Base-by-base conservation (phyloP, 2,113 vertebrate genomes). In the Sterna hirundo region DNA sequence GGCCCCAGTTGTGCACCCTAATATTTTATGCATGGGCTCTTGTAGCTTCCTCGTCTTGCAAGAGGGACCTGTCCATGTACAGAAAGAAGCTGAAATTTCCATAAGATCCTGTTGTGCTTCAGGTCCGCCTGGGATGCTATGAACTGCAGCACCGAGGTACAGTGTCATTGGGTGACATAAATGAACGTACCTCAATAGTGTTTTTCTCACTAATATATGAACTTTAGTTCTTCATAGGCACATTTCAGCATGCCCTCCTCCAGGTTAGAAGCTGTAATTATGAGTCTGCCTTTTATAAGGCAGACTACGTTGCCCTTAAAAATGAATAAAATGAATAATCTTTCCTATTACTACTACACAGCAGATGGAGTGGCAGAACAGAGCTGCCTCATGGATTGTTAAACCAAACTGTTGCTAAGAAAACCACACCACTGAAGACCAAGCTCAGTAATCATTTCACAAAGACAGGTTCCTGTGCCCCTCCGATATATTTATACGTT, bases 291-390 rank as follows among this genome's bases (percentile, higher is more conserved):
- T 89, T 88, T 88, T 71, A 52, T 36, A 96, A 88, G 86, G 42
- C 68, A 87, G 80, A 19, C 65, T 60, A 61, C 21, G 1, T 64
- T 71, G 83, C 91, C 86, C 93, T 95, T 94, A 89, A 95, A 96
- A 97, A 91, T 90, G 95, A 79, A 32, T 94, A 95, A 96, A 97
- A 91, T 90, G 95, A 79, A 32, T 94, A 91, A 94, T 78, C 46
- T 62, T 80, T 71, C 91, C 55, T 42, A 57, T 86, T 81, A 90
- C 60, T 91, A 76, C 77, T 61, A 15, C 57, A 74, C 19, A 85
- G 86, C 94, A 96, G 94, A 96, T 91, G 86, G 91, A 79, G 54
- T 88, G 78, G 91, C 82, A 95, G 81, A 95, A 72, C 86, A 93
- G 74, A 87, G 75, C 86, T 87, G 89, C 88, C 84, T 76, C 76